Evolutionary conservation across 2,797 vertebrate genomes (phyloP).

Genomic region (Dermochelys coriacea): DNA sequence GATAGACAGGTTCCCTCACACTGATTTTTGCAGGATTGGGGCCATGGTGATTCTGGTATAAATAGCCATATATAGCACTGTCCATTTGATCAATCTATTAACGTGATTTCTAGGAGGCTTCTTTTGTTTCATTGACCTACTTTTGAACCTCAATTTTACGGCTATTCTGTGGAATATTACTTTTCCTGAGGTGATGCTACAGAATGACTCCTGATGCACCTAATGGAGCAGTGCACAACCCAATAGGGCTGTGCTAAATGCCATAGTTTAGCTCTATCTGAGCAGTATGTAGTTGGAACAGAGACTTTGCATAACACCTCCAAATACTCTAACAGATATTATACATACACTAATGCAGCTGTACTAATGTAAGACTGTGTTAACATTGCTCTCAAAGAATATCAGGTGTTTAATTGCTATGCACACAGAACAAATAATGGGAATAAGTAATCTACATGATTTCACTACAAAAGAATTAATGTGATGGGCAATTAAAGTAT

Average conservation of each 20-base stretch:
- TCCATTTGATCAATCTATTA: not conserved
- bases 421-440: constrained; percentile 68
- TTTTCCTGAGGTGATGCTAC: not conserved
- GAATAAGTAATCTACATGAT: constrained; percentile 69
- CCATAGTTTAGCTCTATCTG: not conserved
- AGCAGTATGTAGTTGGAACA: not conserved
- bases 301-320: not conserved
- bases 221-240: not conserved
- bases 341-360: constrained; percentile 26
- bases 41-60: not conserved
- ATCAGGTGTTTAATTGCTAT: constrained; percentile 67
- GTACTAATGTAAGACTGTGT: constrained; percentile 67
- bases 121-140: not conserved
- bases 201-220: not conserved
- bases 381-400: constrained; percentile 68
- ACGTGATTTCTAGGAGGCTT: not conserved
- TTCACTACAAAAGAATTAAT: constrained; percentile 78
- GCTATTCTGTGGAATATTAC: not conserved
- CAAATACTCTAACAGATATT: not conserved
- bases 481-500: constrained; percentile 78
- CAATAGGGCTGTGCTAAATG: not conserved
- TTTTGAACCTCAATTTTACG: rapidly evolving
- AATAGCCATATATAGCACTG: not conserved
- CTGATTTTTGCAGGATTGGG: not conserved
- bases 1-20: not conserved